Conservation (phyloP, 2,797 vertebrate genomes). For the Rhinophrynus dorsalis region DNA sequence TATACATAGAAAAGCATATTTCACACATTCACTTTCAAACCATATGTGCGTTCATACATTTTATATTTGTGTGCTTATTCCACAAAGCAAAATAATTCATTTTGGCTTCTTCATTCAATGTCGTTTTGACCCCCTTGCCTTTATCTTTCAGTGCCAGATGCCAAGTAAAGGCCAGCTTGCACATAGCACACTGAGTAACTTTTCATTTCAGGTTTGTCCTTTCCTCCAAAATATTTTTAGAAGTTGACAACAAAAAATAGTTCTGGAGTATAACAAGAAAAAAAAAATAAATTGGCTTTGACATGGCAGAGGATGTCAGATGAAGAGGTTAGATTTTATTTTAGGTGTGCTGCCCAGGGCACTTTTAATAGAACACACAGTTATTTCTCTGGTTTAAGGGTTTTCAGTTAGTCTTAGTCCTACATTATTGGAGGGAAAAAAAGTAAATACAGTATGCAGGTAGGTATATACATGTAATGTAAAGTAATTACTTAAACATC, state of each 20-base stretch:
- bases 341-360: slow-evolving; percentile 74
- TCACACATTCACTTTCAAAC: too few species aligned
- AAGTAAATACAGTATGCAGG: too few species aligned
- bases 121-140: too few species aligned
- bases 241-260: slow-evolving; percentile 78
- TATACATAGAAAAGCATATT: too few species aligned
- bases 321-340: slow-evolving; percentile 74
- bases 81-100: too few species aligned
- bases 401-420: background rate
- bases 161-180: slow-evolving; percentile 63
- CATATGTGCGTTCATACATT: background rate
- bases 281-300: slow-evolving; percentile 67
- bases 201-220: slow-evolving; percentile 74
- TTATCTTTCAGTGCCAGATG: slow-evolving; percentile 57
- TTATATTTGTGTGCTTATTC: too few species aligned
- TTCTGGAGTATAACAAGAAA: slow-evolving; percentile 66
- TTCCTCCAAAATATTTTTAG: slow-evolving; percentile 81
- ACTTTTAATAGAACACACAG: slow-evolving; percentile 75
- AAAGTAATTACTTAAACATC: too few species aligned
- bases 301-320: slow-evolving; percentile 70
- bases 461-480: too few species aligned
- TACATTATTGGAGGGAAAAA: too few species aligned
- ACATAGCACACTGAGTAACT: slow-evolving; percentile 77
- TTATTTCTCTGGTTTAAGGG: slow-evolving; percentile 61
- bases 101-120: too few species aligned